Percentiles rank a stretch among this genome's conserved stretches.
Conservation (phyloP, 53 echinoderm and acorn worm genomes). For the Holothuria scabra region DNA sequence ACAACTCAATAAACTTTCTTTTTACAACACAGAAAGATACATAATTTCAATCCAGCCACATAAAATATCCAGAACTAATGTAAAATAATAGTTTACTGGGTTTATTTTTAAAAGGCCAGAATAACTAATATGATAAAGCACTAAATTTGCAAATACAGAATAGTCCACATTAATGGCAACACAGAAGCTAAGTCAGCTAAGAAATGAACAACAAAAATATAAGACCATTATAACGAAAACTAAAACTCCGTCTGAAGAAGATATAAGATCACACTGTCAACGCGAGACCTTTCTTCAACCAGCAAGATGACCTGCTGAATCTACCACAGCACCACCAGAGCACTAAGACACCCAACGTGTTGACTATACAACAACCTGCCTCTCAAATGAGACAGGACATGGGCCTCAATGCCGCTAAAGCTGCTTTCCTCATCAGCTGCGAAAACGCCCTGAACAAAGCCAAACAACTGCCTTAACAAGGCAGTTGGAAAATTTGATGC, state of each 20-base stretch:
- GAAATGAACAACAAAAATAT: slow-evolving; percentile 16
- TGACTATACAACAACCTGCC: slow-evolving; percentile 42
- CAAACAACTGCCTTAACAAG: slow-evolving; percentile 44
- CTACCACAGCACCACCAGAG: slow-evolving; percentile 12
- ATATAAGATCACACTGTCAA: not conserved
- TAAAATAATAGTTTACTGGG: not conserved
- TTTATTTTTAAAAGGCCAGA: too few relatives aligned
- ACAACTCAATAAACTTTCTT: not conserved
- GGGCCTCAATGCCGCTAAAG: slow-evolving; percentile 50
- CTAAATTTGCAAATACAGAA: slow-evolving; percentile 23
- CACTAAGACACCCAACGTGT: slow-evolving; percentile 25
- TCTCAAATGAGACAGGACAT: slow-evolving; percentile 17
- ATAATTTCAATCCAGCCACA: slow-evolving; percentile 14
- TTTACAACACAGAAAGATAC: slow-evolving; percentile 18
- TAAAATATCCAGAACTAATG: slow-evolving; percentile 17
- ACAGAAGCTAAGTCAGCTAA: not conserved
- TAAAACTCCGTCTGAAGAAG: slow-evolving; percentile 21
- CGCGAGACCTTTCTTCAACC: slow-evolving; percentile 29
- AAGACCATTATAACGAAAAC: slow-evolving; percentile 6
- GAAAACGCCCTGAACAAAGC: slow-evolving; percentile 48
- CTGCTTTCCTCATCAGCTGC: slow-evolving; percentile 52
- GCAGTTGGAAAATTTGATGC: slow-evolving; percentile 44
- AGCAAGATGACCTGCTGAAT: not conserved
- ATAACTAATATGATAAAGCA: not conserved
- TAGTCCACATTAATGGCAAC: slow-evolving; percentile 5